These are phyloP conservation scores for Anas acuta DNA, from an alignment of 2,797 vertebrate genomes.

Conservation along the genomic window DNA sequence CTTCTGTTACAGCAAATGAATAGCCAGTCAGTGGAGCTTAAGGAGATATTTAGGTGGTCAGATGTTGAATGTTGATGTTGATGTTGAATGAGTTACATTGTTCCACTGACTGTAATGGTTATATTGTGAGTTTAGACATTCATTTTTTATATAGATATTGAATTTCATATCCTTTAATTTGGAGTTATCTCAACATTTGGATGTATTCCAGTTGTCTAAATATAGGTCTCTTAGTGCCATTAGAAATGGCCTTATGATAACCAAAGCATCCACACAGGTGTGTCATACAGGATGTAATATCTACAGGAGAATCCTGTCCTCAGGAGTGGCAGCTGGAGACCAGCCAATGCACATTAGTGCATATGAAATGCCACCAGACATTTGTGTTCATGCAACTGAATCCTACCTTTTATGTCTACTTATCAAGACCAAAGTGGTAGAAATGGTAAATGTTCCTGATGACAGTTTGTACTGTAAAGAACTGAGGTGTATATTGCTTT, in stretches of 20 bases:
- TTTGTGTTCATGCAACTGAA: neutral
- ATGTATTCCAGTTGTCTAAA: neutral
- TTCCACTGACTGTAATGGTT: neutral
- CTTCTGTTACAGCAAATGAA: neutral
- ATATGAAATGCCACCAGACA: neutral
- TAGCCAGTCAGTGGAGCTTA: neutral
- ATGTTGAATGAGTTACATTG: neutral
- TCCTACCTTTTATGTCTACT: neutral
- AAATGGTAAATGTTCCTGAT: neutral
- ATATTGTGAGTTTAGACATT: neutral
- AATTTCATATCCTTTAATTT: neutral
- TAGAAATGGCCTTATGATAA: neutral
- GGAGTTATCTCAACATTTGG: neutral
- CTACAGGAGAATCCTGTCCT: neutral
- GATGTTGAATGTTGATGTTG: neutral
- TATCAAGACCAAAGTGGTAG: neutral
- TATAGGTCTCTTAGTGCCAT: neutral
- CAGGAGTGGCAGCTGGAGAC: neutral
- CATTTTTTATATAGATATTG: neutral
- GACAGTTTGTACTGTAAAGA: neutral
- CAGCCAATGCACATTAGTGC: neutral
- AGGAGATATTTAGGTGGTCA: neutral
- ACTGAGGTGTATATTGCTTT: neutral
- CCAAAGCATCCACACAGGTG: neutral
- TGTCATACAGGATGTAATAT: neutral